These are phyloP conservation scores for Drosophila parthenogenetica DNA, from an alignment of 2,888 invertebrate species.

Conservation along the genomic window DNA sequence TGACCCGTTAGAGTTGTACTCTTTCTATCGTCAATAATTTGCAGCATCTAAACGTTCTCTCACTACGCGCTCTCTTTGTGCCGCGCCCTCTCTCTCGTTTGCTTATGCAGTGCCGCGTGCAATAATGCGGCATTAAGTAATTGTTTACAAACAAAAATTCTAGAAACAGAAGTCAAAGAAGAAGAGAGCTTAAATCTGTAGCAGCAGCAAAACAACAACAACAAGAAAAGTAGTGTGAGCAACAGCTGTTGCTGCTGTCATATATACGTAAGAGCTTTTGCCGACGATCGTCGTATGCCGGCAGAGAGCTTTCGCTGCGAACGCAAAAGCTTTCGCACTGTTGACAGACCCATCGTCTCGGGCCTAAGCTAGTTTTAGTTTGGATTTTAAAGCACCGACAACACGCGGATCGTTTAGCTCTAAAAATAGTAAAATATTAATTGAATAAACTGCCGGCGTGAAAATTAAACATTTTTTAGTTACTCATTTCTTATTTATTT, in stretches of 20 bases:
- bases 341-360: conserved; percentile 24
- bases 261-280: conserved; percentile 45
- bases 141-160: conserved; percentile 66
- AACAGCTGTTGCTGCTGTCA: conserved; percentile 49
- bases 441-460: conserved; percentile 22
- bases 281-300: conserved; percentile 29
- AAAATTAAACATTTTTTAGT: conserved; percentile 26
- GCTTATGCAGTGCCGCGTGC: conserved; percentile 23
- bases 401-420: conserved; percentile 39
- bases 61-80: not conserved
- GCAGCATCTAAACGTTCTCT: not conserved
- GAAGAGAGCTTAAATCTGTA: not conserved
- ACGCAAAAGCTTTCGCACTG: conserved; percentile 35
- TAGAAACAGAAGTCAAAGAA: conserved; percentile 20
- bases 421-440: conserved; percentile 37
- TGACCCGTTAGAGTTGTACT: conserved; percentile 46
- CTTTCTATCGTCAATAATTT: conserved; percentile 20
- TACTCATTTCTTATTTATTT: conserved; percentile 3
- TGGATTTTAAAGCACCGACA: conserved; percentile 60
- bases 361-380: conserved; percentile 73
- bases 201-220: conserved; percentile 7
- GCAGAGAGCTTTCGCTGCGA: conserved; percentile 34
- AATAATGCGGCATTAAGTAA: conserved; percentile 44
- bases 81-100: not conserved
- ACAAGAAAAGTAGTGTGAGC: conserved; percentile 1